A percentile compares a stretch with the other conserved stretches of the same genome.
Conservation (phyloP, 2,797 vertebrate species). For the Intellagama lesueurii region DNA sequence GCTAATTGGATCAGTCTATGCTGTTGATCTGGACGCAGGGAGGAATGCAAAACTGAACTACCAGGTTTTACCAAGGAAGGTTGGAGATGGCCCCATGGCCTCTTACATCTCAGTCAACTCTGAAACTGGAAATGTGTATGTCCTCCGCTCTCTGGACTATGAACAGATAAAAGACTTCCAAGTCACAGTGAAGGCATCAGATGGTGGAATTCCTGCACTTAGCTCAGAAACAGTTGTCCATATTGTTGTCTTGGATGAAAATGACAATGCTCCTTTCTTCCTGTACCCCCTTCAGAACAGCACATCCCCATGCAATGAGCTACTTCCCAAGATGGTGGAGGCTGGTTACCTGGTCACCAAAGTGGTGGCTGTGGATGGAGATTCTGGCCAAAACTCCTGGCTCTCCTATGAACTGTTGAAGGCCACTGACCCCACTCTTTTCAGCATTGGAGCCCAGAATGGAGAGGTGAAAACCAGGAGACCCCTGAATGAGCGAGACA, state of each 20-base stretch:
- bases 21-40: neutral
- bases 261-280: slow-evolving; percentile 74
- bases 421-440: slow-evolving; percentile 63
- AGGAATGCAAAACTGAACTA: slow-evolving; percentile 17
- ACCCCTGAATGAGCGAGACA: neutral
- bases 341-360: slow-evolving; percentile 23
- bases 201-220: slow-evolving; percentile 76
- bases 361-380: slow-evolving; percentile 48
- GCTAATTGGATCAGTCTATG: neutral
- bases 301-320: slow-evolving; percentile 52
- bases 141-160: slow-evolving; percentile 81
- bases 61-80: neutral
- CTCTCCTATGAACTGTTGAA: slow-evolving; percentile 64
- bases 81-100: slow-evolving; percentile 73
- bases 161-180: slow-evolving; percentile 76
- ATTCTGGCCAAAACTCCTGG: slow-evolving; percentile 53
- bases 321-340: slow-evolving; percentile 55
- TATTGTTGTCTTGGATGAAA: slow-evolving; percentile 72
- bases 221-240: slow-evolving; percentile 67
- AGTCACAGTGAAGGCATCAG: slow-evolving; percentile 72
- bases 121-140: slow-evolving; percentile 81
- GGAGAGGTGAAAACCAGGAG: slow-evolving; percentile 40
- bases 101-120: slow-evolving; percentile 77
- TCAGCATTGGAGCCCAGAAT: slow-evolving; percentile 51
- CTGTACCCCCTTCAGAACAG: slow-evolving; percentile 51